Evolutionary conservation across 2,888 invertebrate species (phyloP), one percentile per base, ranked within the genome.

Genomic region (Pseudoips prasinana): DNA sequence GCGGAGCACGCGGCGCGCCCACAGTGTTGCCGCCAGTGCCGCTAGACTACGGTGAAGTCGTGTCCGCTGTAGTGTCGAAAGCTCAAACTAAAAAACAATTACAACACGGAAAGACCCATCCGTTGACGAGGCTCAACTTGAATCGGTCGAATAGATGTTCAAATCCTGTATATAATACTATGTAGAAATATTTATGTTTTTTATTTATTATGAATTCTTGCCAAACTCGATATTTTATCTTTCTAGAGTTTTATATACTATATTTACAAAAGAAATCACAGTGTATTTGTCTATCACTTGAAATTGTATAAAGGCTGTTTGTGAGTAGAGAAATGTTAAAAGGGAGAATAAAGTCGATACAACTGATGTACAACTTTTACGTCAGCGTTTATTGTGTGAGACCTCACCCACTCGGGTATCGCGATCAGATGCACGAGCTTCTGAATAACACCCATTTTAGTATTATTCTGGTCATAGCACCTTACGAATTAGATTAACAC

Each of bases 21-120:
- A 75, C 79, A 44, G 81, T 82, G 30, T 46, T 81, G 50, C 58
- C 84, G 48, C 67, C 78, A 55, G 73, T 79, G 45, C 79, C 86
- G 33, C 60, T 75, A 47, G 90, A 90, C 50, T 90, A 90, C 51
- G 81, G 90, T 33, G 89, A 90, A 48, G 90, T 91, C 54, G 90
- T 93, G 37, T 91, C 92, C 41, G 92, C 92, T 68, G 92, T 93
- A 61, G 92, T 93, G 62, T 92, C 92, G 57, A 92, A 92, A 76
- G 92, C 92, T 66, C 92, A 93, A 70, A 93, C 91, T 59, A 94
- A 94, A 80, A 93, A 94, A 82, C 94, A 95, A 82, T 92, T 94
- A 70, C 96, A 97, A 79, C 96, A 96, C 77, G 97, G 97, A 62
- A 96, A 95, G 84, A 96, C 95, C 67, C 97, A 97, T 91, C 97